Conservation (phyloP, 2,888 invertebrate species). For the Ypsolopha scabrella region DNA sequence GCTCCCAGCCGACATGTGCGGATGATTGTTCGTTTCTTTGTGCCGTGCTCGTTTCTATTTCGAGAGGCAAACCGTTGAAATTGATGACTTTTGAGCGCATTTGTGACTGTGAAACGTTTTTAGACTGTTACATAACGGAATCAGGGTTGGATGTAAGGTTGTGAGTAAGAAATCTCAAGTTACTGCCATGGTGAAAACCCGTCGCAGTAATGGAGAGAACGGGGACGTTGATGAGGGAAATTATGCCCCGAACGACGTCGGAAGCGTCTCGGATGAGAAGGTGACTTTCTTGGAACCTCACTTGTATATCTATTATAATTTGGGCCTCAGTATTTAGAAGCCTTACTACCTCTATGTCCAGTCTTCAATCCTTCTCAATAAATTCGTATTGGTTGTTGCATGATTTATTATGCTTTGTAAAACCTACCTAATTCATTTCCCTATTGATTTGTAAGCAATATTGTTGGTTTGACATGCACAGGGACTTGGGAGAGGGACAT, state of each 20-base stretch:
- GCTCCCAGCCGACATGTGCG: slow-evolving; percentile 3
- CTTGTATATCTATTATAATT: background rate
- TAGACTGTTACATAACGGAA: slow-evolving; percentile 35
- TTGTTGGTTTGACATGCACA: no score
- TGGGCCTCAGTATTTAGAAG: background rate
- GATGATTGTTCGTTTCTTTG: slow-evolving; percentile 1
- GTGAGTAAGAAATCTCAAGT: slow-evolving; percentile 23
- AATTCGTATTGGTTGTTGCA: background rate
- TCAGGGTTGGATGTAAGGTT: slow-evolving; percentile 29
- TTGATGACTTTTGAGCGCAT: slow-evolving; percentile 18
- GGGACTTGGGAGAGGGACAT: no score
- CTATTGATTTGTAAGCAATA: no score
- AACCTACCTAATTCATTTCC: no score
- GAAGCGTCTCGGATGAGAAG: slow-evolving; percentile 64
- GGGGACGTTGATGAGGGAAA: slow-evolving; percentile 63
- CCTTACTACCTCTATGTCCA: background rate
- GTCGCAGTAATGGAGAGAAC: slow-evolving; percentile 67
- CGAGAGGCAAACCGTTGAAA: slow-evolving; percentile 24
- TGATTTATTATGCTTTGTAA: no score
- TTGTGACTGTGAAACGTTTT: slow-evolving; percentile 32
- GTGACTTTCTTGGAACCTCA: slow-evolving; percentile 25
- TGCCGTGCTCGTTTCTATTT: slow-evolving; percentile 21
- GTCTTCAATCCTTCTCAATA: background rate
- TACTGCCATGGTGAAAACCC: slow-evolving; percentile 67
- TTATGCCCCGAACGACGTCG: slow-evolving; percentile 57